These are phyloP conservation scores for Arctia plantaginis DNA, from an alignment of 2,888 invertebrate species.

Conservation along the genomic window DNA sequence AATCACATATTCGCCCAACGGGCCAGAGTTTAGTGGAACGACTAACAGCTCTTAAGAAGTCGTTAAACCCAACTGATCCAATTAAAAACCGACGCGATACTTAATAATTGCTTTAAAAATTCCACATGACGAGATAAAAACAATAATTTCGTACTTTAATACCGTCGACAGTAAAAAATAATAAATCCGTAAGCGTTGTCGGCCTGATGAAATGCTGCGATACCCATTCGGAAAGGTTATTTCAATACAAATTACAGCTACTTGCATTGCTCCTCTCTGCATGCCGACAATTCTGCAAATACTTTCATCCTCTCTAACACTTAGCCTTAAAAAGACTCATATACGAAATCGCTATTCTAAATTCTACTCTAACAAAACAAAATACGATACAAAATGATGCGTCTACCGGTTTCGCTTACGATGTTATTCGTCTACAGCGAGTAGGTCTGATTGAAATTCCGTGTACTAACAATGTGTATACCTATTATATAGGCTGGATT, in stretches of 20 bases:
- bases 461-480: conserved; percentile 82
- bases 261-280: conserved; percentile 80
- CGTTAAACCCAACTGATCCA: conserved; percentile 82
- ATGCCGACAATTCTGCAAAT: conserved; percentile 85
- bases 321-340: conserved; percentile 51
- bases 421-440: conserved; percentile 25
- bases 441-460: conserved; percentile 84
- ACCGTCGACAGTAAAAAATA: conserved; percentile 81
- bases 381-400: conserved; percentile 37
- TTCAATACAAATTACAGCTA: conserved; percentile 86
- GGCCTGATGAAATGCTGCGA: conserved; percentile 82
- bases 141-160: conserved; percentile 85
- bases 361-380: conserved; percentile 32
- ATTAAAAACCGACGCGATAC: conserved; percentile 81
- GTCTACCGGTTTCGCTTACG: conserved; percentile 30
- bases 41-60: conserved; percentile 72
- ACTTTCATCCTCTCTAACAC: conserved; percentile 79
- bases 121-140: conserved; percentile 83
- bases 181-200: conserved; percentile 78
- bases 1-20: conserved; percentile 41
- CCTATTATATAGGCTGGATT: conserved; percentile 73
- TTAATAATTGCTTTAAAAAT: conserved; percentile 85
- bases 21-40: conserved; percentile 60
- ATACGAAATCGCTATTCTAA: conserved; percentile 25
- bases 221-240: conserved; percentile 83